Base-by-base conservation (phyloP, 1,140 invertebrate genomes). In the Ditylenchus dipsaci region DNA sequence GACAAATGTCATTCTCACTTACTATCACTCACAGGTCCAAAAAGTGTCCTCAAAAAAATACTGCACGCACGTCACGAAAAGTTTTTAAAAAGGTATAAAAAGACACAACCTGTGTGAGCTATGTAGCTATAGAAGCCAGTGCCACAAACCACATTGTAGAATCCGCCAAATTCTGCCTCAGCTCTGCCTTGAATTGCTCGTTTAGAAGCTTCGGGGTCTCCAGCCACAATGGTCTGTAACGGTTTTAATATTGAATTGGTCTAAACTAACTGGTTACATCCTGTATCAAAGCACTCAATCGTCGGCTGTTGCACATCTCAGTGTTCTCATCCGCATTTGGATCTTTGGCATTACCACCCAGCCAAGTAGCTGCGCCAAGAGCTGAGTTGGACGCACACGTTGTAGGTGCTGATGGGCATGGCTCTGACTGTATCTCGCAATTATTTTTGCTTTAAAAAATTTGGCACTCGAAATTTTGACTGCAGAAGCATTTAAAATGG, bases 81-180 rank as follows among this genome's bases (percentile, higher is more conserved):
- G 53, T 75, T 75, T 11, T 38, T 38, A 5, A 5, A 38, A 38
- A 38, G 3, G 11, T 11, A 5, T 38, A 11, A 38, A 38, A 38
- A 38, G 33, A 77, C 75, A 13, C 11, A 38, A 38, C 33, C 33
- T 38, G 75, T 76, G 66, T 76, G 75, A n/a, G 75, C 75, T 60
- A 77, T 74, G 30, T 78, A 77, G 27, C 43, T 59, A 42, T 78
- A 77, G 43, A 78, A 78, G 42, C 76, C 76, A 23, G 77, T 77
- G 15, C 76, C 76, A 59, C 76, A 77, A 29, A 77, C 69, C 15
- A 77, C 76, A 63, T 77, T 78, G 53, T 62, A 77, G 43, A 76
- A 78, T 23, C 19, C 30, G 33, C 70, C 77, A 30, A 78, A 66
- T 57, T 76, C 69, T 19, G 45, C 23, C 60, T 77, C 76, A 47